Evolutionary conservation across 1,140 invertebrate genomes (phyloP).

Genomic region (Cylas formicarius): DNA sequence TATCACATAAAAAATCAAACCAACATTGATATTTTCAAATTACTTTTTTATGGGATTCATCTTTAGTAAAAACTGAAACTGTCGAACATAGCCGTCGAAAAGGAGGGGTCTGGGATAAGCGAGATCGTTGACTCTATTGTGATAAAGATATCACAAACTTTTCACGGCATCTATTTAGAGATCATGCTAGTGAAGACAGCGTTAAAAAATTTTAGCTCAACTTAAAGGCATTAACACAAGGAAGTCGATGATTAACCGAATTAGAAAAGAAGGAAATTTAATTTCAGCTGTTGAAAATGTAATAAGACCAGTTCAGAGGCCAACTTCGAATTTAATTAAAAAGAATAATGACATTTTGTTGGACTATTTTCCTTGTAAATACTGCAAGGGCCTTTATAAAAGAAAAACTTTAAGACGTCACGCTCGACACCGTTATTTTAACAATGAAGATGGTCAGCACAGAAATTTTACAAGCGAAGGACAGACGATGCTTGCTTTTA

Average conservation of each 20-base stretch:
- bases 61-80: too few relatives aligned
- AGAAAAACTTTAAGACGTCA: conserved; percentile 9
- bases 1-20: too few relatives aligned
- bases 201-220: conserved; percentile 10
- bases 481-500: conserved; percentile 13
- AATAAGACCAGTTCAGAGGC: conserved; percentile 18
- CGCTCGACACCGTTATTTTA: conserved; percentile 1
- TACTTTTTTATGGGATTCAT: too few relatives aligned
- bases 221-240: conserved; percentile 10
- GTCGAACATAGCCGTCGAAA: too few relatives aligned
- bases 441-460: conserved; percentile 9
- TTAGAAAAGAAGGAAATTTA: conserved; percentile 19
- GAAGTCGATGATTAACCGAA: conserved; percentile 13
- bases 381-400: conserved; percentile 14
- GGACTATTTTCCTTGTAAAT: conserved; percentile 11
- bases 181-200: conserved; percentile 11
- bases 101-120: too few relatives aligned
- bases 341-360: conserved; percentile 1
- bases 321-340: too few relatives aligned
- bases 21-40: too few relatives aligned
- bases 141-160: conserved; percentile 15
- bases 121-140: conserved; percentile 15
- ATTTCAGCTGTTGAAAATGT: conserved; percentile 6
- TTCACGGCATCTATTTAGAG: conserved; percentile 13
- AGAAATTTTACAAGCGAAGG: conserved; percentile 11